A percentile compares a stretch with the other conserved stretches of the same genome.
These are phyloP conservation scores for Neoniphon sammara DNA, from an alignment of 2,797 vertebrate genomes.

Conservation along the genomic window DNA sequence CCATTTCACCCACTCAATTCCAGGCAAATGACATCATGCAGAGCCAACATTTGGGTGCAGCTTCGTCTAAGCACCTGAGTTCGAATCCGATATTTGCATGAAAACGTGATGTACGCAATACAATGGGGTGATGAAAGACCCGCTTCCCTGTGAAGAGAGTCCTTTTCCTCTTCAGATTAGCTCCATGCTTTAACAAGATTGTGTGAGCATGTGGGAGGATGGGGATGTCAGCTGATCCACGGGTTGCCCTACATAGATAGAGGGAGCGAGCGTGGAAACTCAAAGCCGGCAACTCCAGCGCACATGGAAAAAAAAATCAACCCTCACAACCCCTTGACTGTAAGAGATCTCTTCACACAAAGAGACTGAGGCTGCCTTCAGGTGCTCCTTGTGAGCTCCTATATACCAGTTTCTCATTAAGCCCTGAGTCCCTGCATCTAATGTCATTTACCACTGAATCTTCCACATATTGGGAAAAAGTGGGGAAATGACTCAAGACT, in stretches of 20 bases:
- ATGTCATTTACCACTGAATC: constrained; percentile 28
- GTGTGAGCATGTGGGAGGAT: constrained; percentile 83
- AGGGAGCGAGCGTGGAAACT: constrained; percentile 62
- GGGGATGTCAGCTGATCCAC: constrained; percentile 84
- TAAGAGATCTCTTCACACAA: constrained; percentile 38
- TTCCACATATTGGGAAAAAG: constrained; percentile 31
- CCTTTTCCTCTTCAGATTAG: constrained; percentile 81
- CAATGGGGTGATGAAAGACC: constrained; percentile 76
- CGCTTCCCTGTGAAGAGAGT: constrained; percentile 72
- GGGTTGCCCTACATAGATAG: constrained; percentile 83
- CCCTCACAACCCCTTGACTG: constrained; percentile 31
- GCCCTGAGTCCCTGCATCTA: constrained; percentile 17
- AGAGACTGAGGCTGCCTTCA: constrained; percentile 35
- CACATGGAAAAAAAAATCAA: constrained; percentile 33
- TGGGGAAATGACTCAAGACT: constrained; percentile 25
- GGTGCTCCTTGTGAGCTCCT: constrained; percentile 24
- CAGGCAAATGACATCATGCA: constrained; percentile 39
- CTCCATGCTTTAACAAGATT: constrained; percentile 85
- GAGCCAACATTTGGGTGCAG: constrained; percentile 26
- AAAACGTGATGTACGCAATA: constrained; percentile 66
- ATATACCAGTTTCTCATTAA: constrained; percentile 20
- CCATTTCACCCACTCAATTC: constrained; percentile 42
- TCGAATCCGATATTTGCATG: constrained; percentile 56
- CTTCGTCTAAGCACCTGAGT: constrained; percentile 52
- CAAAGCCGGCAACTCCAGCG: constrained; percentile 58